A percentile compares a stretch with the other conserved stretches of the same genome.
Conservation (phyloP, 2,888 invertebrate species). For the Diploptera punctata region DNA sequence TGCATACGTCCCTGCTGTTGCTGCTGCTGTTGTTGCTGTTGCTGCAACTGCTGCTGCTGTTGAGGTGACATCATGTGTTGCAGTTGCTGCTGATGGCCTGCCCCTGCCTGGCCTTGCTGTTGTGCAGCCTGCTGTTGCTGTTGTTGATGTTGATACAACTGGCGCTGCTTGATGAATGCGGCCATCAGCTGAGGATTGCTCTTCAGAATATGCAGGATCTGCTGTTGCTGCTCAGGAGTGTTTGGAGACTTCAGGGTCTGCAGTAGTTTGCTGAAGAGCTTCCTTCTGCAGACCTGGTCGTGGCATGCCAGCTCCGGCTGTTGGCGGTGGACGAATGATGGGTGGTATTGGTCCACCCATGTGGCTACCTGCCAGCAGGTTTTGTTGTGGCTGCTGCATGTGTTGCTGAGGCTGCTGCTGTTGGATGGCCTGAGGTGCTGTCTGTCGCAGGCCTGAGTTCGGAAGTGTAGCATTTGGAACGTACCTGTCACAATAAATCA, state of each 20-base stretch:
- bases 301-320: conserved; percentile 24
- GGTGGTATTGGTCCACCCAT: conserved; percentile 22
- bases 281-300: conserved; percentile 59
- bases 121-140: conserved; percentile 51
- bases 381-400: conserved; percentile 55
- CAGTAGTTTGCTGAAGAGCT: conserved; percentile 85
- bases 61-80: conserved; percentile 54
- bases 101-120: conserved; percentile 47
- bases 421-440: conserved; percentile 57
- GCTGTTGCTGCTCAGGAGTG: conserved; percentile 90
- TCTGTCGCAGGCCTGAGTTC: conserved; percentile 54
- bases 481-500: no score
- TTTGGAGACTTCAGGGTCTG: conserved; percentile 89
- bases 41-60: conserved; percentile 48
- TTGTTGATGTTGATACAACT: conserved; percentile 58
- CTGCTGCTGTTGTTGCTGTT: conserved; percentile 47
- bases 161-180: conserved; percentile 89
- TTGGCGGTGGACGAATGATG: conserved; percentile 42
- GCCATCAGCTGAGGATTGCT: conserved; percentile 96
- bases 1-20: conserved; percentile 46
- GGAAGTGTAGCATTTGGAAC: conserved; percentile 38
- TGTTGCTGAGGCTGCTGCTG: conserved; percentile 60
- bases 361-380: conserved; percentile 26
- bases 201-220: conserved; percentile 87
- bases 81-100: conserved; percentile 56